phyloP scores from a whole-genome alignment of 2,797 vertebrate genomes.

The Avahi laniger region DNA sequence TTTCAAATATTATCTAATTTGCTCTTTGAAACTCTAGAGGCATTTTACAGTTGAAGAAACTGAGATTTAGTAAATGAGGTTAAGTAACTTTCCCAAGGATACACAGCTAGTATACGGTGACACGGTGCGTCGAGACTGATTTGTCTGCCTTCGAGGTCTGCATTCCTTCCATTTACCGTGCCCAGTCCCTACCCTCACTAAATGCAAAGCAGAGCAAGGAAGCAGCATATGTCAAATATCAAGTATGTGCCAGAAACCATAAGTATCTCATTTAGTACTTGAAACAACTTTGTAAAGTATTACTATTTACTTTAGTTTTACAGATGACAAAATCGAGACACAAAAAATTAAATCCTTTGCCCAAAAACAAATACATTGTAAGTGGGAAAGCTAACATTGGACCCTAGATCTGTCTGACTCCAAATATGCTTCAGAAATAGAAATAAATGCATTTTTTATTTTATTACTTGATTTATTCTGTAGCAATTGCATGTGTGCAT shows the following conservation, averaged over 20 bases:
- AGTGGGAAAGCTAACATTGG: background rate
- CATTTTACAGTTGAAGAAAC: slow-evolving; percentile 46
- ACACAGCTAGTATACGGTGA: background rate
- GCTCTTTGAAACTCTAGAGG: background rate
- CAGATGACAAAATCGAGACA: background rate
- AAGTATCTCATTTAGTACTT: background rate
- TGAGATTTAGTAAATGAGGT: slow-evolving; percentile 33
- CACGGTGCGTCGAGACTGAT: background rate
- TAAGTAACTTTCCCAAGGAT: slow-evolving; percentile 37
- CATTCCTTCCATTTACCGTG: background rate
- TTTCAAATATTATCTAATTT: slow-evolving; percentile 37
- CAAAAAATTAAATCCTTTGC: background rate
- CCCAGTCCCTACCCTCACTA: background rate
- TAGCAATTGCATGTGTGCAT: background rate
- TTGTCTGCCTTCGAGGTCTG: background rate
- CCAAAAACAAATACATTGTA: background rate
- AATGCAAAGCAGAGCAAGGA: background rate
- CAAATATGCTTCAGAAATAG: background rate
- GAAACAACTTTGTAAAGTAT: background rate
- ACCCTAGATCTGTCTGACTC: background rate
- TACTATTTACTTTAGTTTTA: background rate
- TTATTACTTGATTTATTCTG: background rate
- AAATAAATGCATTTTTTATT: background rate
- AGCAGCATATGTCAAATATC: background rate
- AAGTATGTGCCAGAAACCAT: background rate